Conservation (phyloP, 2,888 invertebrate species). For the Malachius bipustulatus region DNA sequence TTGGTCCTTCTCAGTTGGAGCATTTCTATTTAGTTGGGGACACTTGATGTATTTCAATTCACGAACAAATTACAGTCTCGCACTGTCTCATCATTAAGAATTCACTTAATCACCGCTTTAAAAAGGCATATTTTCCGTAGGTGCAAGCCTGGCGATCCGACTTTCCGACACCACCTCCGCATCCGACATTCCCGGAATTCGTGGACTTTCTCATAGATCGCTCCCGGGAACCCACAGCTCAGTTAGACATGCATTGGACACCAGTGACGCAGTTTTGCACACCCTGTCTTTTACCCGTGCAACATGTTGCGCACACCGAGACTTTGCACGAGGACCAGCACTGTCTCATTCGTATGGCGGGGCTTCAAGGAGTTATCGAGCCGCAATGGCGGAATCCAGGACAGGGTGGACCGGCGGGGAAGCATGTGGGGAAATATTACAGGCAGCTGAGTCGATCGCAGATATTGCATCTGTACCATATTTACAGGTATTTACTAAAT, state of each 20-base stretch:
- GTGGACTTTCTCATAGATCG: conserved; percentile 66
- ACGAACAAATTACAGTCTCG: no score
- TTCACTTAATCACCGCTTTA: no score
- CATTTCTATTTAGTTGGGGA: no score
- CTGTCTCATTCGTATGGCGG: conserved; percentile 66
- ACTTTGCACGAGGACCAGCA: conserved; percentile 75
- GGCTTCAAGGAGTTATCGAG: conserved; percentile 60
- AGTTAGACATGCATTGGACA: conserved; percentile 85
- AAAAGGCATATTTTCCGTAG: no score
- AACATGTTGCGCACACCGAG: conserved; percentile 72
- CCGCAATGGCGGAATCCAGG: conserved; percentile 78
- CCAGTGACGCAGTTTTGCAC: conserved; percentile 75
- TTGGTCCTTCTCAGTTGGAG: no score
- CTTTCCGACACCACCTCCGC: no score
- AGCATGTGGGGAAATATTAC: conserved; percentile 63
- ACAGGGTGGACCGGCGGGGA: conserved; percentile 59
- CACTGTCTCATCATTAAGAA: no score
- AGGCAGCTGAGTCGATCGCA: conserved; percentile 62
- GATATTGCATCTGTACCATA: conserved; percentile 62
- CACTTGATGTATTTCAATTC: no score
- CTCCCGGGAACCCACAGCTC: conserved; percentile 44
- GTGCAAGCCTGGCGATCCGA: no score
- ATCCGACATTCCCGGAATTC: conserved; percentile 73
- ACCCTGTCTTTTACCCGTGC: conserved; percentile 72
- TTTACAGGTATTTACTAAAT: conserved; percentile 77